These are phyloP conservation scores for Loris lydekkerianus DNA, from an alignment of 2,797 vertebrate species.

Conservation along the genomic window DNA sequence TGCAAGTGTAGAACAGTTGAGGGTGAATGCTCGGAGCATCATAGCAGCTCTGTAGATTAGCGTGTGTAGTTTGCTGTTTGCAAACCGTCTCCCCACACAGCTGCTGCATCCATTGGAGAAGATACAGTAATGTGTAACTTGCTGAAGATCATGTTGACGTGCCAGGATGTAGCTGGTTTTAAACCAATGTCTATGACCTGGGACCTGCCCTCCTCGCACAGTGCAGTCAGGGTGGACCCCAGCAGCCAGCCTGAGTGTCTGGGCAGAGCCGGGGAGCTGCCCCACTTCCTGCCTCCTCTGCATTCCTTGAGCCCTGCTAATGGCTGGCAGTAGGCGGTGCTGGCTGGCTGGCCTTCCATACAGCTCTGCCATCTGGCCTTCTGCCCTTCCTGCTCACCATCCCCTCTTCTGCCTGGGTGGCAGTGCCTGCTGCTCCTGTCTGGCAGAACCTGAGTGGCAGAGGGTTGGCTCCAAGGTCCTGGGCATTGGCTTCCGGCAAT, in stretches of 20 bases:
- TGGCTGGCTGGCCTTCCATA: neutral
- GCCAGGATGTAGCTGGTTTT: neutral
- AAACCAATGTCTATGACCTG: neutral
- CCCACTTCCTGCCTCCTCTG: neutral
- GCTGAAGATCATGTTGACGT: neutral
- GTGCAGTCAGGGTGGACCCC: too few species aligned
- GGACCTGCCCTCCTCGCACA: neutral
- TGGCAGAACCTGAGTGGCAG: slow-evolving; percentile 28
- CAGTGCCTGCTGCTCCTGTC: slow-evolving; percentile 49
- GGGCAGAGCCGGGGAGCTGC: neutral
- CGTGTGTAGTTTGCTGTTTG: neutral
- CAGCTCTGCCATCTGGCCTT: neutral
- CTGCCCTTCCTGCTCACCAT: neutral
- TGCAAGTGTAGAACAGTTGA: neutral
- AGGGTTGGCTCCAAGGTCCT: neutral
- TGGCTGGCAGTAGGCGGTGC: slow-evolving; percentile 10
- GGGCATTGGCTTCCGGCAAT: neutral
- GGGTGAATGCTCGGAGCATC: neutral
- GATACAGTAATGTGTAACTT: rapidly evolving
- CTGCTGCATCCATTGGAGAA: neutral
- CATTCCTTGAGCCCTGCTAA: neutral
- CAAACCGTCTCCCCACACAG: neutral
- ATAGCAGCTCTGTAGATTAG: rapidly evolving
- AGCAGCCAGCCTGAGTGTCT: rapidly evolving
- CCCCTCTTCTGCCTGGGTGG: slow-evolving; percentile 46